Evolutionary conservation across 2,888 invertebrate genomes (phyloP), one percentile per base, ranked within the genome.

Genomic region (Leptinotarsa peninsularis): DNA sequence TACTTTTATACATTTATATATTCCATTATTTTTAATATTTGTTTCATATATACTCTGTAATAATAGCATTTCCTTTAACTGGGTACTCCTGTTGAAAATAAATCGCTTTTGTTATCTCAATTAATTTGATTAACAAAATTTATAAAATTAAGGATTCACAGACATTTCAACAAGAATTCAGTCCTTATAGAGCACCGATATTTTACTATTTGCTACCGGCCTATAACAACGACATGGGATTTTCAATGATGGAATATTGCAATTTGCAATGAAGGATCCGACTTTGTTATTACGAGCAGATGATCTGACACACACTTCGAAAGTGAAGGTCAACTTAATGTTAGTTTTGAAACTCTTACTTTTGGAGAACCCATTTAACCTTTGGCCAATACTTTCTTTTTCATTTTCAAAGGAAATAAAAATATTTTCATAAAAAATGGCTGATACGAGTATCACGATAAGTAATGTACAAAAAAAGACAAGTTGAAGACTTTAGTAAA

Each of bases 291-390:
- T n/a, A 63, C 27, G 18, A 33, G 63, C 17, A 33, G n/a, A 63
- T 63, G 33, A n/a, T 33, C 27, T 33, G n/a, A 33, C 43, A 63
- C 27, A 33, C 43, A 63, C n/a, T 63, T 63, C 43, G 63, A 63
- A 63, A 63, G 63, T 43, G 63, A 43, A 63, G 63, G 63, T 63
- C n/a, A 43, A 63, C 2, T 63, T 58, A 58, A 58, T 58, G 23
- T 23, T 58, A 58, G 23, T 58, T 23, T 23, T 23, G 58, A 58
- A 58, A 63, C 63, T 63, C 18, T 63, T 63, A 63, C 63, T 63
- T 63, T 33, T n/a, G 17, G 13, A 33, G 58, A 58, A 58, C 3
- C 15, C 14, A 33, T 33, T 18, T 15, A 63, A 17, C 21, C 43
- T 63, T 63, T 63, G 43, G 14, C 4, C 63, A 4, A 33, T 5